Conservation (phyloP, 2,888 invertebrate species). For the Epinotia nisella region DNA sequence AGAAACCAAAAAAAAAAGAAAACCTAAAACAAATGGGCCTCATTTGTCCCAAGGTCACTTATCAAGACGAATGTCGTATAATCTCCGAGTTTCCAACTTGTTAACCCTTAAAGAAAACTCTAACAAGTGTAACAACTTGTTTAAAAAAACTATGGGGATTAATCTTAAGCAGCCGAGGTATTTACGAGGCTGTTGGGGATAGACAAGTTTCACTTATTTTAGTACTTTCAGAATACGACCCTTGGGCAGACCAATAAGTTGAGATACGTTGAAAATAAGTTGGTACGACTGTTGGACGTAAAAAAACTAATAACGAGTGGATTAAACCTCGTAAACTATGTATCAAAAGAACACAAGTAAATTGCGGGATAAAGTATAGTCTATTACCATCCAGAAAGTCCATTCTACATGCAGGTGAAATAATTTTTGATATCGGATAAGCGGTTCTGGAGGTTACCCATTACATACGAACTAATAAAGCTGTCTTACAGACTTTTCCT, state of each 20-base stretch:
- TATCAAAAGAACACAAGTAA: too few relatives aligned
- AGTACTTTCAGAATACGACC: conserved; percentile 18
- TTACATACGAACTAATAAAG: too few relatives aligned
- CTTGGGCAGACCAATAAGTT: conserved; percentile 22
- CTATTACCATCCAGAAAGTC: too few relatives aligned
- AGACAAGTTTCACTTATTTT: conserved; percentile 29
- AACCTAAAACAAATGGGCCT: background rate
- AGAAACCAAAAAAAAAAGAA: too few relatives aligned
- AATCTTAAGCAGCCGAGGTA: conserved; percentile 13
- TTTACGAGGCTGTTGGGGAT: conserved; percentile 27
- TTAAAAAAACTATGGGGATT: conserved; percentile 32
- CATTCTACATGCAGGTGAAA: too few relatives aligned
- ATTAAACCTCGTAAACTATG: too few relatives aligned
- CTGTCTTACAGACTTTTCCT: too few relatives aligned
- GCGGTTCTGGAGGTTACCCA: too few relatives aligned
- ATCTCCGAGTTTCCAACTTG: background rate
- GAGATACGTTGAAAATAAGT: background rate
- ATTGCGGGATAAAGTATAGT: too few relatives aligned
- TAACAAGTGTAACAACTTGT: conserved; percentile 12
- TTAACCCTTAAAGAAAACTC: conserved; percentile 26
- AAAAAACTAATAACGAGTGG: too few relatives aligned
- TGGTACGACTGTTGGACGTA: background rate
- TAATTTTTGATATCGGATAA: too few relatives aligned
- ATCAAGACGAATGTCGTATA: background rate
- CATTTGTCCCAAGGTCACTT: background rate